A percentile compares a stretch with the other conserved stretches of the same genome.
These are phyloP conservation scores for Furcifer pardalis DNA, from an alignment of 2,797 vertebrate species.

Conservation along the genomic window DNA sequence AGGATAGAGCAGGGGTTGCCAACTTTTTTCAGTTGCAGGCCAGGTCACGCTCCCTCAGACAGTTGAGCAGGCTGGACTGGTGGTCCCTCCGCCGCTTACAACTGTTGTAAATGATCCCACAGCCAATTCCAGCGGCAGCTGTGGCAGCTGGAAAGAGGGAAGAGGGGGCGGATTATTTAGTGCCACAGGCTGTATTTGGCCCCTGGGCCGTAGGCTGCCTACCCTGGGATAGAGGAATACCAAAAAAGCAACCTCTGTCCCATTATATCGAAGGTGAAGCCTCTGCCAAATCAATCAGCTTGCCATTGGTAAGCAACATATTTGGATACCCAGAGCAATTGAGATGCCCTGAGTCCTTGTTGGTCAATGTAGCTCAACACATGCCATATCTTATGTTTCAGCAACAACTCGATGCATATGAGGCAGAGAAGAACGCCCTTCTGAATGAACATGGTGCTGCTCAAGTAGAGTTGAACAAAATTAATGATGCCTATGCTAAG, in stretches of 20 bases:
- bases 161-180: no score
- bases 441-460: conserved; percentile 88
- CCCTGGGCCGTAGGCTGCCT: no score
- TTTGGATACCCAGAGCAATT: background rate
- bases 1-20: no score
- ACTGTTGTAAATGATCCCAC: no score
- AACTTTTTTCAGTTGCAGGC: no score
- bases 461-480: conserved; percentile 89
- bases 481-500: conserved; percentile 89
- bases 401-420: conserved; percentile 91
- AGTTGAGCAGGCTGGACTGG: no score
- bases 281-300: background rate
- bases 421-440: conserved; percentile 86
- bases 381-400: conserved; percentile 65
- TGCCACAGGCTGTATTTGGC: no score
- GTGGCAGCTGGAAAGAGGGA: no score
- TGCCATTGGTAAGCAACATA: background rate
- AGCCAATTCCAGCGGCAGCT: no score
- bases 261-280: background rate
- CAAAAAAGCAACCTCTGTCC: background rate
- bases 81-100: no score
- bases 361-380: background rate
- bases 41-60: no score
- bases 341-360: background rate
- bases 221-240: background rate